Base-by-base conservation (phyloP, 92 coral and sea anemone genomes). In the Scolanthus callimorphus region DNA sequence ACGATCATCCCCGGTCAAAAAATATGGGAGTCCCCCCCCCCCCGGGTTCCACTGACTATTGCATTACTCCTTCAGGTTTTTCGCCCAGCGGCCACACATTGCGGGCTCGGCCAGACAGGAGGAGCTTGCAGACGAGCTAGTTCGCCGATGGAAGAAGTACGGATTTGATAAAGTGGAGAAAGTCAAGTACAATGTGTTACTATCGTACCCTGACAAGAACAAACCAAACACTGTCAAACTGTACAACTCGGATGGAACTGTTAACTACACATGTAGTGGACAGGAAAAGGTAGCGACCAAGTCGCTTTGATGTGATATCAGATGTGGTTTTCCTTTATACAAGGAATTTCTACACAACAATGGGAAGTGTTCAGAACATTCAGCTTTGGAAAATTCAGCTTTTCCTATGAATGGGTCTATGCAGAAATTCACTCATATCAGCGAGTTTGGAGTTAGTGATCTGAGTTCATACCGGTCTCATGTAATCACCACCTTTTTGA, bases 151-250 rank as follows among this genome's bases (percentile, higher is more conserved):
- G 76, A 22, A 57, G 10, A 51, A 71, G 9, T 78, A 78, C 29
- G 78, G 72, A 1, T 78, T 78, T 22, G 85, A 78, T 30, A 71
- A 71, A 64, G 79, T 78, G 53, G 85, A 78, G 25, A 57, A 34
- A 69, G 77, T 76, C 4, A 70, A 78, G 23, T 78, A 78, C 56
- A 58, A 78, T 41, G 79, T 78, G 26, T 44, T 70, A 22, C 49
- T 78, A 57, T 74, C 85, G 6, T 63, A 70, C 29, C 79, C 70
- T 41, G 53, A 71, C 41, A 66, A 66, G 30, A 20, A 34, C 21
- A 69, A 70, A 20, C 70, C 85, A 3, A 78, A 78, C 53, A 74
- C 57, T 54, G 79, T 78, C 0, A 66, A 62, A 28, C 52, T 78
- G 21, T 30, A 55, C 27, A 19, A 43, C 17, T 39, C 29, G n/a